Evolutionary conservation across 1,140 invertebrate species (phyloP), one percentile per base, ranked within the genome.

Genomic region (Lepidostoma basale): DNA sequence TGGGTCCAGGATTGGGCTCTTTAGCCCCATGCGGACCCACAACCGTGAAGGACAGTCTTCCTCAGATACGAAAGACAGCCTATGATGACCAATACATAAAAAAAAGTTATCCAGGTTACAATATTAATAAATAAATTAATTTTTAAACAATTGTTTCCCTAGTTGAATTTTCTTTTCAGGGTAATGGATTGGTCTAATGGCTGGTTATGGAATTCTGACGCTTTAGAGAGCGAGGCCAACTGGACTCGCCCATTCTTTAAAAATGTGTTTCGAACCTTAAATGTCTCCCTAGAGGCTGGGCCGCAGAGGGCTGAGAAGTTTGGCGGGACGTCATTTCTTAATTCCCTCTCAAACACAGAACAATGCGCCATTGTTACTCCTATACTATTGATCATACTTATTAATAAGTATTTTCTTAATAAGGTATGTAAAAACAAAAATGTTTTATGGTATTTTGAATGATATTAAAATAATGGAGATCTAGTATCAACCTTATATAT

Each of bases 391-490:
- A 64, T 63, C 14, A 2, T 67, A 1, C n/a, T 70, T 20, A 45
- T 62, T 67, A 66, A 70, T 18, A 28, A 56, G 18, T 42, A 62
- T 28, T 36, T 52, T 18, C 40, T 14, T 33, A 66, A 66, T 28
- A 66, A 44, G 63, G 69, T 70, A 60, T 33, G 63, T 64, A 42
- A 22, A 8, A n/a, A n/a, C n/a, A n/a, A n/a, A n/a, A n/a, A n/a
- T n/a, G n/a, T n/a, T n/a, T n/a, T n/a, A n/a, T n/a, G n/a, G n/a
- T n/a, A n/a, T n/a, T n/a, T n/a, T n/a, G n/a, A n/a, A n/a, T n/a
- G n/a, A n/a, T n/a, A n/a, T n/a, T n/a, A n/a, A n/a, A n/a, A n/a
- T n/a, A n/a, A n/a, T n/a, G n/a, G n/a, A n/a, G n/a, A n/a, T n/a
- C n/a, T n/a, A n/a, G n/a, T n/a, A n/a, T n/a, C n/a, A n/a, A n/a